Evolutionary conservation across 2,888 invertebrate genomes (phyloP), one percentile per base, ranked within the genome.

Genomic region (Mactromeris polynyma): DNA sequence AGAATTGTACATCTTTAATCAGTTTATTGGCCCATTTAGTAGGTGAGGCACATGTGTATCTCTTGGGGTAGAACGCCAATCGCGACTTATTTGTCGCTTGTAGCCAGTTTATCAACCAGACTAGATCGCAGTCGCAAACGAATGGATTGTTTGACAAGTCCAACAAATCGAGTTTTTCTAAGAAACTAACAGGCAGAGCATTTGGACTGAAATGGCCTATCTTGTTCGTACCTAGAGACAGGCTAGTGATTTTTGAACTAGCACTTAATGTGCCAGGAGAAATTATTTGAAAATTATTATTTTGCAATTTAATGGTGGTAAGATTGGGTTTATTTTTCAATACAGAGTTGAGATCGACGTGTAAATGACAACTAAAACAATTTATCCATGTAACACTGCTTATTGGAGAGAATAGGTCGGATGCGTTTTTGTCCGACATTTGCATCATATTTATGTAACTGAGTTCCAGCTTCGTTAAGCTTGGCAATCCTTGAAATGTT

Each of bases 21-120:
- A 7, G n/a, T 54, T 40, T 38, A 4, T 82, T 82, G 6, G 40
- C 11, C 40, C 33, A 38, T 38, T 38, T 14, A 4, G 64, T 0
- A 21, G 82, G 82, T 3, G 17, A 36, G 9, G 64, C 36, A 38
- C 82, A 82, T 0, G 9, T 38, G 26, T 82, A 82, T n/a, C 17
- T 40, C 14, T 36, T 9, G n/a, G 82, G 82, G 40, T 38, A 82
- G 14, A 14, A n/a, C 40, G 17, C 1, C 73, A 26, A n/a, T 40
- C n/a, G n/a, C 2, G 73, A 73, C 54, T 36, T 54, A 36, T 81
- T 58, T 58, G 81, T 33, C 21, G 81, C 0, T 36, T 58, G 54
- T 9, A 81, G 36, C 81, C 81, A 81, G 4, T 51, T 33, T 11
- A 81, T 81, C 19, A 81, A 81, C 81, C 81, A 81, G 9, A 21